Evolutionary conservation across 2,797 vertebrate species (phyloP).

Genomic region (Micromesistius poutassou): DNA sequence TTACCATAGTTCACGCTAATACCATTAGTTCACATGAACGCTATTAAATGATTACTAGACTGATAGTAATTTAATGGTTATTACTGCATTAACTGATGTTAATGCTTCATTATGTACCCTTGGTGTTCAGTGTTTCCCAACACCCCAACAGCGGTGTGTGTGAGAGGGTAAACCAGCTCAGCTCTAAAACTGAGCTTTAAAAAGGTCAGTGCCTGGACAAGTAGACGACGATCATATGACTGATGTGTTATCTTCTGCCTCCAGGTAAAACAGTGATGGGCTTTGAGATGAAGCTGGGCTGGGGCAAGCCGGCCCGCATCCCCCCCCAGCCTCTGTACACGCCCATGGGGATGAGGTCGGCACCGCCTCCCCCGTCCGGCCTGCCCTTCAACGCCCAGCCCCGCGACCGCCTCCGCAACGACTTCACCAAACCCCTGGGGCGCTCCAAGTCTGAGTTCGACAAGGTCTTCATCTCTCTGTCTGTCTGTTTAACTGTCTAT

Average conservation of each 20-base stretch:
- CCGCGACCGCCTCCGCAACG: slow-evolving; percentile 77
- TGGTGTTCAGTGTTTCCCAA: too few relatives aligned
- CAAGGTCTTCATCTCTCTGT: slow-evolving; percentile 64
- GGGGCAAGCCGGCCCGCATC: slow-evolving; percentile 81
- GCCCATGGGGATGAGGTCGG: slow-evolving; percentile 72
- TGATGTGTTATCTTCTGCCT: background rate
- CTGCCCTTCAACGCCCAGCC: slow-evolving; percentile 82
- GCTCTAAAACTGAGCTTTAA: too few relatives aligned
- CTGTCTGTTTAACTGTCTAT: background rate
- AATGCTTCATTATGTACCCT: too few relatives aligned
- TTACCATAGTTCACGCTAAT: too few relatives aligned
- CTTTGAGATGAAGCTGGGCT: slow-evolving; percentile 82
- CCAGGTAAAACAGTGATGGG: slow-evolving; percentile 82
- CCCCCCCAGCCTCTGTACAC: slow-evolving; percentile 81
- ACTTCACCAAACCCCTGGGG: slow-evolving; percentile 76
- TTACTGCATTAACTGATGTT: too few relatives aligned
- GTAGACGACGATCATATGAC: too few relatives aligned
- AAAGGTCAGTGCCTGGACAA: too few relatives aligned
- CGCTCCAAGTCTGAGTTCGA: slow-evolving; percentile 73
- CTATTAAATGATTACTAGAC: too few relatives aligned
- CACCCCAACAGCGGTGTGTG: too few relatives aligned
- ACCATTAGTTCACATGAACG: too few relatives aligned
- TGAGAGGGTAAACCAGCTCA: too few relatives aligned
- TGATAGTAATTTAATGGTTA: too few relatives aligned
- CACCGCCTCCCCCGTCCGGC: slow-evolving; percentile 77